A percentile compares a stretch with the other conserved stretches of the same genome.
phyloP scores from a whole-genome alignment of 2,113 vertebrate genomes.

The Rallus limicola region DNA sequence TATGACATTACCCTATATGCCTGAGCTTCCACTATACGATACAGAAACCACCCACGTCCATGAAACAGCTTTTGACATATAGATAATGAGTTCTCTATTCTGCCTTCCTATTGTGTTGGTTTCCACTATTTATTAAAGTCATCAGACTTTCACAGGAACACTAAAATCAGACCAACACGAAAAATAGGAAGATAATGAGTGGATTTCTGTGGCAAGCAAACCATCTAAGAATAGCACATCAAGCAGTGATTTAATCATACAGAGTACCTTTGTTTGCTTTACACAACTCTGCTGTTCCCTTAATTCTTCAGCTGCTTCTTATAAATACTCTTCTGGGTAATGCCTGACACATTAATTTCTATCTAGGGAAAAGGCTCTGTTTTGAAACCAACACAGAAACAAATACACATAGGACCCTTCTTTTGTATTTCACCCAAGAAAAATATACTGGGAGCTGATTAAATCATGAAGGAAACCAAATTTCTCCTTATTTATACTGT shows the following conservation, averaged over 20 bases:
- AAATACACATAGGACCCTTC: background rate
- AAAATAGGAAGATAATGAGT: background rate
- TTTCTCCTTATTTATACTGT: background rate
- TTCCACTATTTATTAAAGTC: background rate
- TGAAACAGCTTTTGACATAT: background rate
- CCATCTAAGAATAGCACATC: background rate
- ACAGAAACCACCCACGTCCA: background rate
- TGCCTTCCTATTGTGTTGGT: background rate
- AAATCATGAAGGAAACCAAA: background rate
- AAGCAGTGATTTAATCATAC: background rate
- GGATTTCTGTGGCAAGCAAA: background rate
- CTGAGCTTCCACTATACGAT: background rate
- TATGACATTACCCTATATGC: background rate
- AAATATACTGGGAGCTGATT: background rate
- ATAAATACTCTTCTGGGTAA: constrained; percentile 17
- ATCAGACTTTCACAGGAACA: background rate
- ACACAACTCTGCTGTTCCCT: background rate
- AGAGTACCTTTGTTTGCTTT: background rate
- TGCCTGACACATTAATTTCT: constrained; percentile 18
- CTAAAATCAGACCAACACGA: constrained; percentile 1
- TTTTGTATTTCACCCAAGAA: background rate
- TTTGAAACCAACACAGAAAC: constrained; percentile 21
- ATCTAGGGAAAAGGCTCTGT: background rate
- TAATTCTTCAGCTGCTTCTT: constrained; percentile 29
- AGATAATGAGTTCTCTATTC: constrained; percentile 11